phyloP scores from a whole-genome alignment of 2,888 invertebrate species.

The Sylvicola fuscatus region DNA sequence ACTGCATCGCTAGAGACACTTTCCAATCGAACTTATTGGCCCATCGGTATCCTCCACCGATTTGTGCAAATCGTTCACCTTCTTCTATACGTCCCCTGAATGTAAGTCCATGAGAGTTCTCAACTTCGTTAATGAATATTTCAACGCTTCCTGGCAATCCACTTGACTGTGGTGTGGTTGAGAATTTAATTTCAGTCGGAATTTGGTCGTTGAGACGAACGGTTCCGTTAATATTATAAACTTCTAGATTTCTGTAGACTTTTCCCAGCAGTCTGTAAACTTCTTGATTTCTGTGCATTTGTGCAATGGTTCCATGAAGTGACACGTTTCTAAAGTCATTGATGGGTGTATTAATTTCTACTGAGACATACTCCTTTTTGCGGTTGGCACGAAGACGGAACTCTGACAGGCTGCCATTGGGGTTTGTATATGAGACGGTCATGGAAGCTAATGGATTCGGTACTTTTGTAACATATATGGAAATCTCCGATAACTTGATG shows the following conservation, averaged over 20 bases:
- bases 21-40: constrained; percentile 24
- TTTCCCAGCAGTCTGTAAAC: constrained; percentile 23
- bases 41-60: constrained; percentile 21
- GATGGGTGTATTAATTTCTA: constrained; percentile 22
- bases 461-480: constrained; percentile 14
- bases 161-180: constrained; percentile 24
- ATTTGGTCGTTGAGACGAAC: constrained; percentile 21
- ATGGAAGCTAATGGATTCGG: constrained; percentile 15
- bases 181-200: constrained; percentile 23
- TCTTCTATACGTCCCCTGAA: constrained; percentile 21
- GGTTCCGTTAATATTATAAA: constrained; percentile 24
- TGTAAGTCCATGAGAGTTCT: constrained; percentile 13
- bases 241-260: constrained; percentile 24
- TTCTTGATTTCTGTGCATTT: constrained; percentile 9
- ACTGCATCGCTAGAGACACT: constrained; percentile 19
- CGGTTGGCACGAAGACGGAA: constrained; percentile 18
- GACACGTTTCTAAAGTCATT: constrained; percentile 18
- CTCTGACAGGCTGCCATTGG: constrained; percentile 13
- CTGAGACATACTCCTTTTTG: constrained; percentile 15
- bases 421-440: constrained; percentile 15
- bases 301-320: constrained; percentile 18
- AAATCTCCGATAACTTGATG: constrained; percentile 15
- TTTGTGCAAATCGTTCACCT: constrained; percentile 25
- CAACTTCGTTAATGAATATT: constrained; percentile 15
- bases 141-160: constrained; percentile 22